A percentile compares a stretch with the other conserved stretches of the same genome.
These are phyloP conservation scores for Lasioglossum morio DNA, from an alignment of 2,888 invertebrate species.

Conservation along the genomic window DNA sequence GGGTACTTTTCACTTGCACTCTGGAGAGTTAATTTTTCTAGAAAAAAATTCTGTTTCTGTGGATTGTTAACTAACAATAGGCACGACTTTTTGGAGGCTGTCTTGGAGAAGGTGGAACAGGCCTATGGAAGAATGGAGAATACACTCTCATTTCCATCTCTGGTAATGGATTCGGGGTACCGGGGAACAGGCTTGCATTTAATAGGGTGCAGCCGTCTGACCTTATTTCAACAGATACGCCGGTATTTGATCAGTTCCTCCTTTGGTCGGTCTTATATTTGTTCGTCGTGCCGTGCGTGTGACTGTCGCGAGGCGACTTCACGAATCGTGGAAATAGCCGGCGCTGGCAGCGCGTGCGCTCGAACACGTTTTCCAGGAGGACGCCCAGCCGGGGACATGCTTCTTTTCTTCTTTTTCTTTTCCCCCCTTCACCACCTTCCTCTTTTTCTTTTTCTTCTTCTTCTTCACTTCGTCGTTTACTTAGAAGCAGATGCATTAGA, in stretches of 20 bases:
- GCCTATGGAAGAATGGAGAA: background rate
- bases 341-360: conserved; percentile 57
- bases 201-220: conserved; percentile 63
- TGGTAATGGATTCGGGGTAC: conserved; percentile 5
- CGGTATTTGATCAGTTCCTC: conserved; percentile 79
- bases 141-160: background rate
- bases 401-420: conserved; percentile 18
- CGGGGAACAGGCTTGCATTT: conserved; percentile 43
- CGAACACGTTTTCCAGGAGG: conserved; percentile 52
- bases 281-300: conserved; percentile 76
- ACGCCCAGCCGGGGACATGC: conserved; percentile 37
- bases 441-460: background rate
- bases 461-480: conserved; percentile 62
- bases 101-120: background rate
- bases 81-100: background rate
- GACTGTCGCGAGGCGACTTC: conserved; percentile 64
- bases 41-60: background rate
- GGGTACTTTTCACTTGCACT: no score
- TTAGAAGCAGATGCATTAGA: conserved; percentile 77
- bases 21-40: background rate
- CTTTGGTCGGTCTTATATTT: conserved; percentile 69
- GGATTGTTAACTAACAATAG: no score
- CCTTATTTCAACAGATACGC: conserved; percentile 82
- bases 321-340: conserved; percentile 71
- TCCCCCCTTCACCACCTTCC: background rate